phyloP scores from a whole-genome alignment of 2,888 invertebrate species.

The Cheilosia scutellata region DNA sequence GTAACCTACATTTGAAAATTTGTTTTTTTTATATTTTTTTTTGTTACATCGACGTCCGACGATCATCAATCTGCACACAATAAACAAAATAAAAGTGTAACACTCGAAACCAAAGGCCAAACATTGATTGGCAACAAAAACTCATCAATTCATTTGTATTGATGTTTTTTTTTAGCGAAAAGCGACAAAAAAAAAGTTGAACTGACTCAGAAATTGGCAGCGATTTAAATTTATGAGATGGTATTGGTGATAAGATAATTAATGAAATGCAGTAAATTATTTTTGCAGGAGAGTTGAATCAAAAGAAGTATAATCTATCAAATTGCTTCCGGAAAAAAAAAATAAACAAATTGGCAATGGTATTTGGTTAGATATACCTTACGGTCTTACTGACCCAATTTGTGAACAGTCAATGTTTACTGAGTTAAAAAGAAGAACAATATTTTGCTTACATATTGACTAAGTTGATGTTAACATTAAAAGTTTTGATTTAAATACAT shows the following conservation, averaged over 20 bases:
- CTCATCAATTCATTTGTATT: conserved; percentile 2
- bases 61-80: neutral
- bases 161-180: no score
- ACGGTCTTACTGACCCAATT: no score
- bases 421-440: no score
- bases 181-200: neutral
- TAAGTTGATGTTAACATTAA: no score
- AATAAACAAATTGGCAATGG: conserved; percentile 1
- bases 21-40: neutral
- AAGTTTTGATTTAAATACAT: no score
- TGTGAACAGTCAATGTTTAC: no score
- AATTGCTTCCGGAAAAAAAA: conserved; percentile 9
- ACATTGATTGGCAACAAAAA: conserved; percentile 8
- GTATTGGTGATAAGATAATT: conserved; percentile 1
- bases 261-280: conserved; percentile 3
- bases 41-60: conserved; percentile 11
- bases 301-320: neutral
- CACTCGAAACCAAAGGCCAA: conserved; percentile 15
- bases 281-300: neutral
- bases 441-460: no score
- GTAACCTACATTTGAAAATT: conserved; percentile 20
- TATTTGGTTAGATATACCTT: neutral
- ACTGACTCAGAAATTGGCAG: neutral
- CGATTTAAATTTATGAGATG: conserved; percentile 14
- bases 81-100: conserved; percentile 9